Evolutionary conservation across 2,888 invertebrate genomes (phyloP).

Genomic region (Chesias legatella): DNA sequence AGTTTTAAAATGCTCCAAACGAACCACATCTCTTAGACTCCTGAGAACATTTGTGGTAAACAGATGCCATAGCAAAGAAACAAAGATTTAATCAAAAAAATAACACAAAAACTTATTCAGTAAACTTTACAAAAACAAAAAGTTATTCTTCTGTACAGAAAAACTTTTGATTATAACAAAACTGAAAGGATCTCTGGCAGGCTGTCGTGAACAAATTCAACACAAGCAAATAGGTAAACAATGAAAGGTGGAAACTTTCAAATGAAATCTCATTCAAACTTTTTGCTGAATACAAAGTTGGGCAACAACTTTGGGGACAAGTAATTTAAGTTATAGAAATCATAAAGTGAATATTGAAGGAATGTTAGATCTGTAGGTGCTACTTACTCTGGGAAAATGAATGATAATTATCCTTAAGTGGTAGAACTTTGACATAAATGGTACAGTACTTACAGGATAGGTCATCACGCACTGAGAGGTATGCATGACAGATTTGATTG

Average conservation of each 20-base stretch:
- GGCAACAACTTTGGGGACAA: slow-evolving; percentile 38
- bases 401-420: too few relatives aligned
- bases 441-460: too few relatives aligned
- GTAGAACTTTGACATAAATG: too few relatives aligned
- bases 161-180: slow-evolving; percentile 48
- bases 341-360: slow-evolving; percentile 19
- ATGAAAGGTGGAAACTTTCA: slow-evolving; percentile 59
- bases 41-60: too few relatives aligned
- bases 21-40: too few relatives aligned
- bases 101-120: slow-evolving; percentile 8
- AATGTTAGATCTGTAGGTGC: slow-evolving; percentile 4
- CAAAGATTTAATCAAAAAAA: slow-evolving; percentile 1
- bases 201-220: slow-evolving; percentile 48
- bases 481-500: too few relatives aligned
- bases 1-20: too few relatives aligned
- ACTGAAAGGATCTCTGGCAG: slow-evolving; percentile 48
- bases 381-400: too few relatives aligned
- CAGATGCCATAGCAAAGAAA: too few relatives aligned
- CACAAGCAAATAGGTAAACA: slow-evolving; percentile 58
- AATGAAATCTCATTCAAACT: slow-evolving; percentile 63
- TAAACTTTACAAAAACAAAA: slow-evolving; percentile 20
- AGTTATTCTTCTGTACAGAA: slow-evolving; percentile 25
- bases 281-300: slow-evolving; percentile 52
- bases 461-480: too few relatives aligned
- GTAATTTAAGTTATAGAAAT: slow-evolving; percentile 50